Evolutionary conservation across 2,113 vertebrate genomes (phyloP).

Genomic region (Psittacus erithacus): DNA sequence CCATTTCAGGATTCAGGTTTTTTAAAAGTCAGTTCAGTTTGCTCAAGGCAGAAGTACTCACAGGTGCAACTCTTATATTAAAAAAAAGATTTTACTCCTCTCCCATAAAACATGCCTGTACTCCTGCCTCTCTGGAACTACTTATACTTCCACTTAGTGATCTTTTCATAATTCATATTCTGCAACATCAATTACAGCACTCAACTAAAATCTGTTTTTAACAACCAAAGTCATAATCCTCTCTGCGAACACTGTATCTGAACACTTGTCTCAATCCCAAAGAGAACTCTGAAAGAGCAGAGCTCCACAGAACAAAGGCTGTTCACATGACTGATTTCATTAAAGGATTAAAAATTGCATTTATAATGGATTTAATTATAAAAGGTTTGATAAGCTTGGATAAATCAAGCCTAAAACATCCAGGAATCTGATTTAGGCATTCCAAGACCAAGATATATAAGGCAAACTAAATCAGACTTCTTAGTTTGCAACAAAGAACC

Average conservation of each 20-base stretch:
- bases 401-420: neutral
- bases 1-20: neutral
- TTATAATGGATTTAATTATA: conserved; percentile 24
- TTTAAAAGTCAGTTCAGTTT: neutral
- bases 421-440: neutral
- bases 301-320: neutral
- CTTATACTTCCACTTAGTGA: neutral
- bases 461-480: neutral
- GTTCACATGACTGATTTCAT: conserved; percentile 22
- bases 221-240: neutral
- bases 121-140: neutral
- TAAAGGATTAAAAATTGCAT: conserved; percentile 36
- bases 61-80: neutral
- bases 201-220: neutral
- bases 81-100: neutral
- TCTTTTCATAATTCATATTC: neutral
- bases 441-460: neutral
- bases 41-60: neutral
- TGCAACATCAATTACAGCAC: neutral
- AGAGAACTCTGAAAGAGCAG: neutral
- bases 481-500: neutral
- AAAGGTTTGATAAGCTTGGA: neutral
- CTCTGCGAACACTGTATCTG: neutral
- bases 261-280: neutral
- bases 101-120: neutral